These are phyloP conservation scores for Pelagia noctiluca DNA, from an alignment of 30 jellyfish, hydroid and myxozoan genomes.

Conservation along the genomic window DNA sequence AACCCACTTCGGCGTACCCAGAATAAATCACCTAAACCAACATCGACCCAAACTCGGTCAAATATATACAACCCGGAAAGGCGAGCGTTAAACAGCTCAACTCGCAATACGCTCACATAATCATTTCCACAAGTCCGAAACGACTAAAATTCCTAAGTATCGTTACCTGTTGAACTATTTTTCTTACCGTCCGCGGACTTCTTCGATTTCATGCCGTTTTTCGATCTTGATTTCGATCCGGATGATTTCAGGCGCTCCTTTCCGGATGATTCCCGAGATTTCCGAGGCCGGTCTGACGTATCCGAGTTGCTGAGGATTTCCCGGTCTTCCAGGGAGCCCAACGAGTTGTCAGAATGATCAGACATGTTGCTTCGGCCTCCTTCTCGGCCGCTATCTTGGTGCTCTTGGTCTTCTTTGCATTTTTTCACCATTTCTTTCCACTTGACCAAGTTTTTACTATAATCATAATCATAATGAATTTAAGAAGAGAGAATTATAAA, in stretches of 20 bases:
- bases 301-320: constrained; percentile 52
- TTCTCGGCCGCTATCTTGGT: constrained; percentile 18
- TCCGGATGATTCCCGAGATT: constrained; percentile 32
- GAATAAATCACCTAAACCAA: too few species aligned
- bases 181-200: constrained; percentile 30
- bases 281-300: constrained; percentile 9
- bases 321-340: constrained; percentile 57
- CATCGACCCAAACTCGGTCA: too few species aligned
- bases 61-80: too few species aligned
- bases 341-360: constrained; percentile 37
- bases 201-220: constrained; percentile 18
- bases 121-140: too few species aligned
- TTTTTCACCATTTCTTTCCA: constrained; percentile 86
- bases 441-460: constrained; percentile 63
- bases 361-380: constrained; percentile 8
- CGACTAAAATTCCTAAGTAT: too few species aligned
- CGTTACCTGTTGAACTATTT: neutral
- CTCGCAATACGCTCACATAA: too few species aligned
- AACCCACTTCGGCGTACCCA: too few species aligned
- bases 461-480: neutral
- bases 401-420: constrained; percentile 71
- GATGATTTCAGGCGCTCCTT: constrained; percentile 43
- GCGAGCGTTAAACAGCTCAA: too few species aligned
- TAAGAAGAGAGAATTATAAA: neutral
- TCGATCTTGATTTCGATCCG: constrained; percentile 19